Percentiles rank a stretch among this genome's conserved stretches.
Evolutionary conservation across 1,140 invertebrate genomes (phyloP).

Genomic region (fruit fly (Drosophila melanogaster)): DNA sequence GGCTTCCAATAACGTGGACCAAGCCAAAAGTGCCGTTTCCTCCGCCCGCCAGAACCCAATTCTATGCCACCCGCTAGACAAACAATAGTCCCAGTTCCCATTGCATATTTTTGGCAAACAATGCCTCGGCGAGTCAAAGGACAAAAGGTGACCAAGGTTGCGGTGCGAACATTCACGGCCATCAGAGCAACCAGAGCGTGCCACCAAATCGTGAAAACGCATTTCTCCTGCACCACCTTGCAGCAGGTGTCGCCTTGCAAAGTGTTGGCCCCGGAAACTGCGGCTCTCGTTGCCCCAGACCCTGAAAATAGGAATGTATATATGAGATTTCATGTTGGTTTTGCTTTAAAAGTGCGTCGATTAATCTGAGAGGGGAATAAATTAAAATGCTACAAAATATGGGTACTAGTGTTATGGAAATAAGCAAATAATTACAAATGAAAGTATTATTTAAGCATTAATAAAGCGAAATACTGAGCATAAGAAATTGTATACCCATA

Average conservation of each 20-base stretch:
- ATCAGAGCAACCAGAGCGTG: slow-evolving; percentile 15
- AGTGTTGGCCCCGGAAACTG: slow-evolving; percentile 6
- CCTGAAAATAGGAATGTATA: not conserved
- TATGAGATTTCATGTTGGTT: too few species aligned
- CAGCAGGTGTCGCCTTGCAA: slow-evolving; percentile 7
- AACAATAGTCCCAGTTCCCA: slow-evolving; percentile 47
- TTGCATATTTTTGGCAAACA: slow-evolving; percentile 31
- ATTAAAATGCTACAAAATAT: not conserved
- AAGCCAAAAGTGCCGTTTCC: not conserved
- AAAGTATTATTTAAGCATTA: too few species aligned
- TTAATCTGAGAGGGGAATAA: not conserved
- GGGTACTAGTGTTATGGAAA: too few species aligned
- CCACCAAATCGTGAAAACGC: slow-evolving; percentile 25
- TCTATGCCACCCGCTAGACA: slow-evolving; percentile 5
- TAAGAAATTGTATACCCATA: too few species aligned
- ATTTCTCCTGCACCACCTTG: slow-evolving; percentile 22
- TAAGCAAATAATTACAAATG: too few species aligned
- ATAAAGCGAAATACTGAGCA: too few species aligned
- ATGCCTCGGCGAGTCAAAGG: slow-evolving; percentile 14
- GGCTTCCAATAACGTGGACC: slow-evolving; percentile 57
- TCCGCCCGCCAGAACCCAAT: not conserved
- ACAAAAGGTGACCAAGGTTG: slow-evolving; percentile 39
- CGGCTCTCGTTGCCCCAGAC: not conserved
- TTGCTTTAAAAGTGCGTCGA: not conserved
- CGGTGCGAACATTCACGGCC: slow-evolving; percentile 12